phyloP scores from a whole-genome alignment of 2,888 invertebrate genomes.

The Sthenelais limicola region DNA sequence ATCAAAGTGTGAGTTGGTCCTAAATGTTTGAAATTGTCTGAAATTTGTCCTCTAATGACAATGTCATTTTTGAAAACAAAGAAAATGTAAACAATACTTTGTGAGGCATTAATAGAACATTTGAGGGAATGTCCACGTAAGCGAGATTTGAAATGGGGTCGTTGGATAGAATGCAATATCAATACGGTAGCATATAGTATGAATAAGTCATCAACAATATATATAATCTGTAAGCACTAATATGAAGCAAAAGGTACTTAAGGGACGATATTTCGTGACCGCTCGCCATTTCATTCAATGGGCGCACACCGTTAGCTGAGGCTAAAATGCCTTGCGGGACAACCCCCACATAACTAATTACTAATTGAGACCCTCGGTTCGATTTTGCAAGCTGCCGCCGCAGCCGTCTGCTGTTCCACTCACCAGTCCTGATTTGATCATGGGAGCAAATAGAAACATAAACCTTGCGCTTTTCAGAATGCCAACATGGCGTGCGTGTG shows the following conservation, averaged over 20 bases:
- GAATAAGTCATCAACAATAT: too few relatives aligned
- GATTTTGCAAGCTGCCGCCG: conserved; percentile 4
- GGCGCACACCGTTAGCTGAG: conserved; percentile 20
- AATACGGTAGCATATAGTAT: too few relatives aligned
- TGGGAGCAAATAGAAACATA: conserved; percentile 34
- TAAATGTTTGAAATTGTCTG: too few relatives aligned
- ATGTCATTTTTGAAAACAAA: too few relatives aligned
- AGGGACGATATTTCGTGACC: conserved; percentile 1
- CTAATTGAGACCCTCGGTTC: conserved; percentile 19
- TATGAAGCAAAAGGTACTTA: conserved; percentile 19
- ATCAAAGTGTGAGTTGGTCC: too few relatives aligned
- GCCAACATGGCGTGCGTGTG: background rate
- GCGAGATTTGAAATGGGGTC: too few relatives aligned
- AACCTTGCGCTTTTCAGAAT: conserved; percentile 27
- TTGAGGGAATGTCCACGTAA: too few relatives aligned
- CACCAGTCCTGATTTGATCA: conserved; percentile 26
- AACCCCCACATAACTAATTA: conserved; percentile 3
- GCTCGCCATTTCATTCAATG: background rate
- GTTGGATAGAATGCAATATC: too few relatives aligned
- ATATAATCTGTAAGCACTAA: too few relatives aligned
- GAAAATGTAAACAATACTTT: too few relatives aligned
- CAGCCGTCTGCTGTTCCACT: background rate
- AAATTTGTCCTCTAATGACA: too few relatives aligned
- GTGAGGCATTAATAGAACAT: too few relatives aligned
- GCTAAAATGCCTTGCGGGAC: conserved; percentile 19